phyloP scores from a whole-genome alignment of 1,140 invertebrate species.

The Sipha flava region DNA sequence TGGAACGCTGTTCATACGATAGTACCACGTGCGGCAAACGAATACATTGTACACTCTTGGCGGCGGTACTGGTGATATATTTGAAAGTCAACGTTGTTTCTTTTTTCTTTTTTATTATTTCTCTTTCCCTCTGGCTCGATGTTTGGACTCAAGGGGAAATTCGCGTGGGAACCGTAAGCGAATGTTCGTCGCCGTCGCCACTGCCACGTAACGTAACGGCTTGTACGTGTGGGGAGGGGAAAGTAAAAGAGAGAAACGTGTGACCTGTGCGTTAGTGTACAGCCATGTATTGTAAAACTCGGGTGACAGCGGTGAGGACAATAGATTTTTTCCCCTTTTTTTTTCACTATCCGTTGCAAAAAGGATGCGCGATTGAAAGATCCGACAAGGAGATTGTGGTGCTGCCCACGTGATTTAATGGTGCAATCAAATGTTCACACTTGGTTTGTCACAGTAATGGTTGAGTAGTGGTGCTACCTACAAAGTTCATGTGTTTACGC shows the following conservation, averaged over 20 bases:
- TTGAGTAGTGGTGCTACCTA: not conserved
- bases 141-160: too few species aligned
- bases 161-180: not conserved
- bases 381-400: not conserved
- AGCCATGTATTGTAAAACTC: too few species aligned
- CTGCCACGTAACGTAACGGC: too few species aligned
- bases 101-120: not conserved
- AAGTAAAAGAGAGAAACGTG: not conserved
- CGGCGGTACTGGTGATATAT: too few species aligned
- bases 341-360: not conserved
- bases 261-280: not conserved
- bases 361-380: slow-evolving; percentile 18
- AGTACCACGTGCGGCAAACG: too few species aligned
- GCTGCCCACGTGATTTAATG: not conserved
- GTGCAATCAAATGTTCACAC: slow-evolving; percentile 26
- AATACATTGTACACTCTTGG: too few species aligned
- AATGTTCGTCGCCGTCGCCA: not conserved
- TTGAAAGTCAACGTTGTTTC: not conserved
- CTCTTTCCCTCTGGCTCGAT: not conserved
- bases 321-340: not conserved
- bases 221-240: too few species aligned
- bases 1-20: too few species aligned
- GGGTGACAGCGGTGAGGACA: not conserved
- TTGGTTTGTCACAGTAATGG: slow-evolving; percentile 13
- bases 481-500: too few species aligned